Base-by-base conservation (phyloP, 2,888 invertebrate species). In the Lasiommata megera region DNA sequence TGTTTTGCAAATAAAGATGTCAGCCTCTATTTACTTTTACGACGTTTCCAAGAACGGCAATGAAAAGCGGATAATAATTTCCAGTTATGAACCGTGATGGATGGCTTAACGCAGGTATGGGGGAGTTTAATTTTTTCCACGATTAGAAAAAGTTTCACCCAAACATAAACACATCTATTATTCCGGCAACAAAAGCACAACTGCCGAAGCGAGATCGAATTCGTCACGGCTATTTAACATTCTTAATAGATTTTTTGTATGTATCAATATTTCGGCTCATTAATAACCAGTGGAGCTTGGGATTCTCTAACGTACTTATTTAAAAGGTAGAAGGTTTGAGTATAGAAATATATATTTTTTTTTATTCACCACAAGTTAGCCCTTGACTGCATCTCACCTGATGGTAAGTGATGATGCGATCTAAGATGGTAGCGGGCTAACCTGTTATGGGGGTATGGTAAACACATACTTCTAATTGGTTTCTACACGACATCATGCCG, bases 151-250 rank as follows among this genome's bases (percentile, higher is more conserved):
- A 82, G 77, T 64, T 70, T 72, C 73, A 78, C 77, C 86, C 81
- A 87, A 89, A 88, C 81, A 85, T 81, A 89, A 89, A 90, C 85
- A 88, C 73, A 76, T 76, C 77, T 79, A 82, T 88, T 88, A 82
- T 88, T 73, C 71, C 61, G 65, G 71, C 71, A 71, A 88, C 86
- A 90, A 89, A 82, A 71, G 84, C 73, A 69, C 79, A 82, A 79
- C 81, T 77, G 78, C 76, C 81, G 82, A 73, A 72, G 77, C 85
- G 81, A 87, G 88, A 88, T 81, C 76, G 79, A 74, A 88, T 89
- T 83, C 71, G 89, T 83, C 78, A 88, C 86, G 89, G 82, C 81
- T 82, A 82, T 88, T 89, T 86, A 88, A 86, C 87, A 83, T 79
- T 77, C 74, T 81, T 86, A 85, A 88, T 81, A 84, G 74, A 53